phyloP scores from a whole-genome alignment of 2,888 invertebrate species.

The Poecilobothrus nobilitatus region DNA sequence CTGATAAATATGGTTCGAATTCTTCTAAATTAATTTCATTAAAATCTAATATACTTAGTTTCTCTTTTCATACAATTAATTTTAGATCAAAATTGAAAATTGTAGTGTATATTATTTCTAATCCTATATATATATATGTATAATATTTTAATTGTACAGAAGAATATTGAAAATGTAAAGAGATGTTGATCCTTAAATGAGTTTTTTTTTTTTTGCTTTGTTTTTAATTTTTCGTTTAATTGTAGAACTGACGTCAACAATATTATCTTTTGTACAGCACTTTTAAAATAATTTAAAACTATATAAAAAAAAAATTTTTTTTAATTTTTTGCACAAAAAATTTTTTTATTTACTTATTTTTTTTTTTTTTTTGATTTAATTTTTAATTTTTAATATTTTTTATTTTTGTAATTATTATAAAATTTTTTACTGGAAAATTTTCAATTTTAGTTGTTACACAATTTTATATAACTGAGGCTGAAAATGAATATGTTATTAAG shows the following conservation, averaged over 20 bases:
- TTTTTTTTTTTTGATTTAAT: neutral
- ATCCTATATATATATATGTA: conserved; percentile 12
- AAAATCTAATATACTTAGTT: conserved; percentile 14
- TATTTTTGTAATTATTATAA: neutral
- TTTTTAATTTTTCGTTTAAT: neutral
- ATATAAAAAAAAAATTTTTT: too few species aligned
- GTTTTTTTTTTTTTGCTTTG: too few species aligned
- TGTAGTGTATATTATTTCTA: neutral
- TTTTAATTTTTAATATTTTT: neutral
- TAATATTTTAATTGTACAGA: neutral
- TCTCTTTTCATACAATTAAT: conserved; percentile 18
- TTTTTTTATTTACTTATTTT: neutral
- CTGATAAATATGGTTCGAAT: conserved; percentile 40
- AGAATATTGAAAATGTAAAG: too few species aligned
- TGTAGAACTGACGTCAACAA: neutral
- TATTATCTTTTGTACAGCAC: neutral
- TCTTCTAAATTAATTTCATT: neutral
- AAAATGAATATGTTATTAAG: conserved; percentile 88
- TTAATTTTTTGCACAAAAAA: neutral
- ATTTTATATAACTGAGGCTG: conserved; percentile 82
- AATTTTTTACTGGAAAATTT: neutral
- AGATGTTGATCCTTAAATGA: too few species aligned
- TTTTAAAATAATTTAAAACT: neutral
- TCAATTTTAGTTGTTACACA: conserved; percentile 66
- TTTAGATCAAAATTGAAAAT: neutral